Conservation (phyloP, 2,888 invertebrate genomes). For the Orthosia incerta region DNA sequence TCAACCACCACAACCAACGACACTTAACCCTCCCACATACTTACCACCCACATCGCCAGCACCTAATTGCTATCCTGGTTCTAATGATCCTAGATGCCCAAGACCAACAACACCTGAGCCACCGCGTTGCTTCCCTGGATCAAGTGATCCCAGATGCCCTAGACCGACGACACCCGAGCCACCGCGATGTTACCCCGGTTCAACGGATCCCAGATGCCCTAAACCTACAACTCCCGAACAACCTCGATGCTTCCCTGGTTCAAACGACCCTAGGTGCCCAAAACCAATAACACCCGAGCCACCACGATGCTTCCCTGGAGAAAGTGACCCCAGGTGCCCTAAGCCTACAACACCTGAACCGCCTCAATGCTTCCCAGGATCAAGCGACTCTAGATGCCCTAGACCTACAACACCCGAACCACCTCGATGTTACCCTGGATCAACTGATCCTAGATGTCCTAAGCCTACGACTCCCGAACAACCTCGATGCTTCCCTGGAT, state of each 20-base stretch:
- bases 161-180: constrained; percentile 66
- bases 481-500: constrained; percentile 78
- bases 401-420: constrained; percentile 70
- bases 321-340: constrained; percentile 65
- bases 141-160: constrained; percentile 64
- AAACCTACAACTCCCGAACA: not conserved
- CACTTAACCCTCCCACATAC: constrained; percentile 62
- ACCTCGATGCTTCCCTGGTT: constrained; percentile 71
- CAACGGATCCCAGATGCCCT: constrained; percentile 71
- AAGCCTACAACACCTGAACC: constrained; percentile 67
- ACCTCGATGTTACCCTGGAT: constrained; percentile 71
- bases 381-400: constrained; percentile 77
- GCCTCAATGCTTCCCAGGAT: constrained; percentile 70
- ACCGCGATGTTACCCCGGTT: constrained; percentile 70
- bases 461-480: constrained; percentile 65
- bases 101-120: constrained; percentile 54
- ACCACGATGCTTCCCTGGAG: constrained; percentile 47
- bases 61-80: constrained; percentile 62
- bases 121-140: too few species aligned
- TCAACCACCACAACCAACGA: constrained; percentile 52
- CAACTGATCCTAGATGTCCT: constrained; percentile 73
- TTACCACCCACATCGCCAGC: constrained; percentile 71
- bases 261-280: constrained; percentile 72
- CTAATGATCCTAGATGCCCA: constrained; percentile 69
- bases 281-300: constrained; percentile 35